phyloP scores from a whole-genome alignment of 1,140 invertebrate species.

The Atta colombica region DNA sequence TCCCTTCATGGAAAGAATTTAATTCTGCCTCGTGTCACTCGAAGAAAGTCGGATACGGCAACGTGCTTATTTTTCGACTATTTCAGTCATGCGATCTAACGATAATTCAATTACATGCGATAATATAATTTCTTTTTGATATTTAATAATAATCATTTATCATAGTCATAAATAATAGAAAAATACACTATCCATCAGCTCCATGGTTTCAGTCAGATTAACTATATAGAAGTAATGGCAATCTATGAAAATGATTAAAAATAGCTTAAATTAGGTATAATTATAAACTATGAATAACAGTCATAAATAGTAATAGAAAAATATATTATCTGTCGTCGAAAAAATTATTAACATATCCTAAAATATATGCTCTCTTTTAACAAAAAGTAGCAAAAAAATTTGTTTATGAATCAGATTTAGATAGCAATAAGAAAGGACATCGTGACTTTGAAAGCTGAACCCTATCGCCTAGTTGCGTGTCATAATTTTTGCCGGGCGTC shows the following conservation, averaged over 20 bases:
- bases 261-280: too few relatives aligned
- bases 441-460: slow-evolving; percentile 18
- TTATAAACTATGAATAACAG: too few relatives aligned
- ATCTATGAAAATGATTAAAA: too few relatives aligned
- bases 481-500: slow-evolving; percentile 23
- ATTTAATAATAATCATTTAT: not conserved
- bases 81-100: slow-evolving; percentile 19
- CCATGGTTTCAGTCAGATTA: too few relatives aligned
- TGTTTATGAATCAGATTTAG: slow-evolving; percentile 26
- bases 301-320: too few relatives aligned
- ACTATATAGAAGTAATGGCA: too few relatives aligned
- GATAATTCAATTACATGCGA: slow-evolving; percentile 1
- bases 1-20: slow-evolving; percentile 48
- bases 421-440: not conserved
- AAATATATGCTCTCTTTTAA: not conserved
- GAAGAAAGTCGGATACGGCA: slow-evolving; percentile 13
- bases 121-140: not conserved
- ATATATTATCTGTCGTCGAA: too few relatives aligned
- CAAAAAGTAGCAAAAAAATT: not conserved
- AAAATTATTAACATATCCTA: not conserved
- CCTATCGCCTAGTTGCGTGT: slow-evolving; percentile 10
- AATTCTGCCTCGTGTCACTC: slow-evolving; percentile 19
- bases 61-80: not conserved
- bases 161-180: not conserved
- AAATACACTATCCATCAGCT: not conserved